A percentile compares a stretch with the other conserved stretches of the same genome.
Conservation (phyloP, 2,113 vertebrate species). For the Emydocephalus ijimae region DNA sequence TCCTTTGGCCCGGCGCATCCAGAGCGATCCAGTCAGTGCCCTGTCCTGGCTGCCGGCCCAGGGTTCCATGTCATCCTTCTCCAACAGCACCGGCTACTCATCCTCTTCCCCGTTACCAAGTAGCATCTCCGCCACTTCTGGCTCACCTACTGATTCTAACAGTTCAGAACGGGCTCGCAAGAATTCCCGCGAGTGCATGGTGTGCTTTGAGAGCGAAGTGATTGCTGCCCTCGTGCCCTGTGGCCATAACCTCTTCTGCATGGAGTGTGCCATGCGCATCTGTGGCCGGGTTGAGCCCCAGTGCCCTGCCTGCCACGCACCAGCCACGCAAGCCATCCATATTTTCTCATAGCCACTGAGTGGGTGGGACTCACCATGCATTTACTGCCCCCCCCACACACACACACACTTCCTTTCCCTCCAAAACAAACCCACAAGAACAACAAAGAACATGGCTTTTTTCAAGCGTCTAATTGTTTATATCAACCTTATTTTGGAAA, state of each 20-base stretch:
- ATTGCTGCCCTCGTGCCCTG: slow-evolving; percentile 92
- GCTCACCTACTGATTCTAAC: slow-evolving; percentile 83
- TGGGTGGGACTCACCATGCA: background rate
- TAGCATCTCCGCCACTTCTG: slow-evolving; percentile 59
- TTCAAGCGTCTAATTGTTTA: slow-evolving; percentile 36
- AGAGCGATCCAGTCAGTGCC: slow-evolving; percentile 83
- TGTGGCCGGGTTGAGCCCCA: slow-evolving; percentile 85
- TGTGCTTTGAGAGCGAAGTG: slow-evolving; percentile 93
- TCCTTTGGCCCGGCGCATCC: slow-evolving; percentile 80
- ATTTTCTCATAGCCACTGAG: slow-evolving; percentile 87
- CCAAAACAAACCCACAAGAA: background rate
- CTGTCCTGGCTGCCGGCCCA: slow-evolving; percentile 85
- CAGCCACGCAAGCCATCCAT: slow-evolving; percentile 94
- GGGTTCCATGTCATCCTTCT: slow-evolving; percentile 76
- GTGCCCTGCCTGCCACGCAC: slow-evolving; percentile 90
- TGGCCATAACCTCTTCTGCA: slow-evolving; percentile 98
- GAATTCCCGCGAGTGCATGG: slow-evolving; percentile 83
- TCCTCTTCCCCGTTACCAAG: slow-evolving; percentile 81
- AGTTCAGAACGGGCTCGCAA: slow-evolving; percentile 59
- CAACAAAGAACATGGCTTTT: slow-evolving; percentile 24
- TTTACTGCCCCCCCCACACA: background rate
- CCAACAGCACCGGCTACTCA: slow-evolving; percentile 82
- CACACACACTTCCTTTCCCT: background rate
- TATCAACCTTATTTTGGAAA: slow-evolving; percentile 30
- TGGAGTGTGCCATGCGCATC: slow-evolving; percentile 95